Evolutionary conservation across 2,888 invertebrate species (phyloP), one percentile per base, ranked within the genome.

Genomic region (Ophion costatus): DNA sequence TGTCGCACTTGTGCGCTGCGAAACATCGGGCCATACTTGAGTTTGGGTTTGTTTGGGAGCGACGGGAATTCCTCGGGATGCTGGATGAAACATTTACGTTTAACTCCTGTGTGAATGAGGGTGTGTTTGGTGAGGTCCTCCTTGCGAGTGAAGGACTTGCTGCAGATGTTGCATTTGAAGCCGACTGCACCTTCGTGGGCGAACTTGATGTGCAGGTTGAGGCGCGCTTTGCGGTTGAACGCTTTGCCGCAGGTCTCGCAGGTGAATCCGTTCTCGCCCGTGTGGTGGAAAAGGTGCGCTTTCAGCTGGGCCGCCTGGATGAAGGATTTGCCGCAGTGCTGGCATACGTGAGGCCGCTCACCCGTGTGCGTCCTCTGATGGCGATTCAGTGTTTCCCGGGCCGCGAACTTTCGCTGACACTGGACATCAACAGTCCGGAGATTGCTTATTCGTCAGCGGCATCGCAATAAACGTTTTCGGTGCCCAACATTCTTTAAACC

Each of bases 301-400:
- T 96, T 95, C 56, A 98, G 94, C 91, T 98, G 98, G 9, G 96
- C 95, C 11, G 96, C 96, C 93, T 97, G 98, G 82, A 98, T 98
- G 93, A 97, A 98, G n/a, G 97, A 96, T 92, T 96, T 96, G 11
- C 95, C 95, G 91, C 98, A 98, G 89, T 95, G 94, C 64, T 94
- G 92, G 91, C 97, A 97, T 33, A 92, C 92, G 84, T 95, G 95
- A 2, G 95, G 95, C 84, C 94, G 94, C 45, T 94, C 93, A 0
- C 95, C 95, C 6, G 95, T 94, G 91, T 97, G 97, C 0, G 96
- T 96, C 87, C 96, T 94, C 90, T 96, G 95, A 92, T 97, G 97
- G 2, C 97, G 95, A 88, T 97, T 96, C 88, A 97, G 94, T 80
- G 98, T 98, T 92, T 98, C 98, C 89, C 97, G 96, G 0, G 98